Conservation (phyloP, 2,888 invertebrate genomes). For the Cyrtodaria siliqua region DNA sequence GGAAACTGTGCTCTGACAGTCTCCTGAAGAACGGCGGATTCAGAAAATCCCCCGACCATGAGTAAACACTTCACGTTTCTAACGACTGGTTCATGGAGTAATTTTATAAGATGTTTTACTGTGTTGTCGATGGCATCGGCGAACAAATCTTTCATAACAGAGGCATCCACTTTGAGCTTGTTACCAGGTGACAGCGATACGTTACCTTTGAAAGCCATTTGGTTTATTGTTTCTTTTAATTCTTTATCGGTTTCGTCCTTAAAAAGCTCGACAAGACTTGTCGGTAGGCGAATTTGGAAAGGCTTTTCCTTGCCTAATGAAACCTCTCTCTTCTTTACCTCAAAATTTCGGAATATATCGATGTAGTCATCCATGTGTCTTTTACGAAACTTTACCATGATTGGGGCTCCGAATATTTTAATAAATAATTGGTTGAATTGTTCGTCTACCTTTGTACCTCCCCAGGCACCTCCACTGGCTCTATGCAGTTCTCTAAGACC, state of each 20-base stretch:
- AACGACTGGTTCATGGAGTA: background rate
- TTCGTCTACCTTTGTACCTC: slow-evolving; percentile 12
- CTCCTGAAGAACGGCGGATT: slow-evolving; percentile 9
- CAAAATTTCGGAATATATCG: slow-evolving; percentile 26
- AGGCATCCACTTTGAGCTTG: slow-evolving; percentile 6
- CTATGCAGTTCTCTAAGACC: slow-evolving; percentile 2
- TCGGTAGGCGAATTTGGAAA: slow-evolving; percentile 12
- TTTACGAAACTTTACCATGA: slow-evolving; percentile 10
- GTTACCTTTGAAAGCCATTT: slow-evolving; percentile 14
- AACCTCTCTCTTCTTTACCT: slow-evolving; percentile 24
- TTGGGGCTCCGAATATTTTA: slow-evolving; percentile 20
- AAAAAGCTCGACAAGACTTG: slow-evolving; percentile 20
- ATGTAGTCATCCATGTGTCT: slow-evolving; percentile 32
- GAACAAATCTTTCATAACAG: slow-evolving; percentile 6
- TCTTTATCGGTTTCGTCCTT: slow-evolving; percentile 7
- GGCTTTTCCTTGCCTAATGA: background rate
- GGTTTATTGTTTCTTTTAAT: slow-evolving; percentile 10
- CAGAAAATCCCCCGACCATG: slow-evolving; percentile 14
- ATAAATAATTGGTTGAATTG: slow-evolving; percentile 16
- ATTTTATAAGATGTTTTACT: background rate
- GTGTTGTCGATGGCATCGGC: background rate
- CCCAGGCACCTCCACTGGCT: background rate
- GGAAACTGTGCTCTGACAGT: background rate
- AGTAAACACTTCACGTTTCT: background rate
- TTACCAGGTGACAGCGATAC: slow-evolving; percentile 1